Percentiles rank a stretch among this genome's conserved stretches.
Conservation (phyloP, 2,888 invertebrate genomes). For the Volucella inflata region DNA sequence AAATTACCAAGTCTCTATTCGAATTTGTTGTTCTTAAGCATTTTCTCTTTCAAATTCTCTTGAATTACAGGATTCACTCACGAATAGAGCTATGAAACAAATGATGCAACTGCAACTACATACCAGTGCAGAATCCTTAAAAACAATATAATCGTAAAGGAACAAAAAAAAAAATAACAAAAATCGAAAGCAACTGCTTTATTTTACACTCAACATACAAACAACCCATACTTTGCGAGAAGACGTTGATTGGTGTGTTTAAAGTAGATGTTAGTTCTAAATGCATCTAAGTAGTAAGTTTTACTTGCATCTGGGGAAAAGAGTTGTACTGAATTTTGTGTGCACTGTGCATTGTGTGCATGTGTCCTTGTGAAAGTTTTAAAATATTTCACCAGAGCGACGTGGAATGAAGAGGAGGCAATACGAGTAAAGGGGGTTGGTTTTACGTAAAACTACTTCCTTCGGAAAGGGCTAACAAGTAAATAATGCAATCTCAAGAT, state of each 20-base stretch:
- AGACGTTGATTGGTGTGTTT: conserved; percentile 74
- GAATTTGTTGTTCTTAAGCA: conserved; percentile 8
- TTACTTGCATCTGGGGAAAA: conserved; percentile 30
- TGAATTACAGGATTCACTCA: conserved; percentile 4
- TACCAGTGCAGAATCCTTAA: conserved; percentile 34
- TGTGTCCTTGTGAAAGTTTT: conserved; percentile 70
- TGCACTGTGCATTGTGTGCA: conserved; percentile 57
- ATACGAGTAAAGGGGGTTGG: conserved; percentile 40
- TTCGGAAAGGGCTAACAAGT: conserved; percentile 60
- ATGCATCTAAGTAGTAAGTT: conserved; percentile 66
- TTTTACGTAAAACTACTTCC: conserved; percentile 49
- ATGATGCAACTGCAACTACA: conserved; percentile 26
- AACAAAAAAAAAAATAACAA: background rate
- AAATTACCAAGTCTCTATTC: conserved; percentile 28
- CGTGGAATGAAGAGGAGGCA: background rate
- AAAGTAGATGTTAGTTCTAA: conserved; percentile 69
- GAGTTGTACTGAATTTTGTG: conserved; percentile 41
- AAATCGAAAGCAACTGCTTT: conserved; percentile 61
- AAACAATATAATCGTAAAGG: conserved; percentile 12
- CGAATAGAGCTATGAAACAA: conserved; percentile 27
- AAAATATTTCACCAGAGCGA: conserved; percentile 60
- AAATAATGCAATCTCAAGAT: conserved; percentile 73
- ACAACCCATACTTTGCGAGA: conserved; percentile 49
- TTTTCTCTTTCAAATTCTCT: background rate
- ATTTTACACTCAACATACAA: conserved; percentile 66